phyloP scores from a whole-genome alignment of 2,797 vertebrate species.

The Phataginus tetradactyla region DNA sequence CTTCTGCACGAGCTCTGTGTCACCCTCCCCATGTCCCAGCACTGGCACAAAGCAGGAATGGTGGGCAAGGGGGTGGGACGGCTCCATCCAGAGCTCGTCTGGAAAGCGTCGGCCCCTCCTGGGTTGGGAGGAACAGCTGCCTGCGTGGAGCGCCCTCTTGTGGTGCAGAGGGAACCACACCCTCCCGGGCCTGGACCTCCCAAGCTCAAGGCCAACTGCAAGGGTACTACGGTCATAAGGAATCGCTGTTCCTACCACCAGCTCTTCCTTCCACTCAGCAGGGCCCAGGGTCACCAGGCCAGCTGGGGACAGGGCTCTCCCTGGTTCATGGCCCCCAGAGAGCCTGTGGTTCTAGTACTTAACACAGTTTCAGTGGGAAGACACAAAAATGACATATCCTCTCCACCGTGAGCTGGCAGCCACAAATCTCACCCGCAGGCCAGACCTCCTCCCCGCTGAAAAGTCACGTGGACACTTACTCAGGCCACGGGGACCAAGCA shows the following conservation, averaged over 20 bases:
- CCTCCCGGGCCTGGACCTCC: neutral
- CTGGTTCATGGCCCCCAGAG: neutral
- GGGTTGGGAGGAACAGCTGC: too few relatives aligned
- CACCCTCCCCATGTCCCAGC: too few relatives aligned
- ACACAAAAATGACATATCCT: neutral
- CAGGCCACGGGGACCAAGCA: neutral
- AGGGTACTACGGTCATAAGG: neutral
- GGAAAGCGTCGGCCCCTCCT: too few relatives aligned
- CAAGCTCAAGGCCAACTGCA: neutral
- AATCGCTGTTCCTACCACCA: neutral
- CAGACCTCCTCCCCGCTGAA: neutral
- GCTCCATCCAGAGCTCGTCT: too few relatives aligned
- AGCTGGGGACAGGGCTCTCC: neutral
- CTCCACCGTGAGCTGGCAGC: neutral
- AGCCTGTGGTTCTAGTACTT: neutral
- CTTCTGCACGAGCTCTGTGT: too few relatives aligned
- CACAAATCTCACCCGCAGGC: neutral
- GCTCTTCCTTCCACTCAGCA: fast-evolving
- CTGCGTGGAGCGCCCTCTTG: too few relatives aligned
- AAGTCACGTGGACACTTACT: neutral
- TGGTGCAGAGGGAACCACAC: neutral
- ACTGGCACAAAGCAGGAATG: too few relatives aligned
- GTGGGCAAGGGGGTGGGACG: too few relatives aligned
- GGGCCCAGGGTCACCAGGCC: neutral
- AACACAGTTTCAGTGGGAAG: neutral